These are phyloP conservation scores for Epiblema foenella DNA, from an alignment of 2,888 invertebrate species.

Conservation along the genomic window DNA sequence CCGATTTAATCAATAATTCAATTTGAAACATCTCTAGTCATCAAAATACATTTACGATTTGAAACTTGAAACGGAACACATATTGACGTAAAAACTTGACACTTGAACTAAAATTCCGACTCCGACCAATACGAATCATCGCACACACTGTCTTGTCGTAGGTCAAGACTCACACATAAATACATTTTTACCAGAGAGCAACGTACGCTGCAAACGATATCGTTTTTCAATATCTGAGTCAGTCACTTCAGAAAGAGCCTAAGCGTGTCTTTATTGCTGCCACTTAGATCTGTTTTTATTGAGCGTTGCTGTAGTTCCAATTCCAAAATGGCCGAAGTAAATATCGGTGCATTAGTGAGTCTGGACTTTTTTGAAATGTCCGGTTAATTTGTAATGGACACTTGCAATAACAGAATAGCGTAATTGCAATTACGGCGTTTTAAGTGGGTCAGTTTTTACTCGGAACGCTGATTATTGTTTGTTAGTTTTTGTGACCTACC, in stretches of 20 bases:
- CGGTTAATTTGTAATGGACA: constrained; percentile 26
- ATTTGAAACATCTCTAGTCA: background rate
- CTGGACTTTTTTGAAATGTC: constrained; percentile 3
- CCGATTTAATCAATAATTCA: background rate
- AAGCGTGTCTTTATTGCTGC: background rate
- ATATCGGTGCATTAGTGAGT: background rate
- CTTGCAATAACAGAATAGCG: constrained; percentile 27
- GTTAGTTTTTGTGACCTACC: constrained; percentile 39
- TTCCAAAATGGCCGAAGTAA: background rate
- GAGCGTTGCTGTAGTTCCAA: no score
- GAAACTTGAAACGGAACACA: constrained; percentile 3
- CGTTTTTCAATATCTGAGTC: constrained; percentile 61
- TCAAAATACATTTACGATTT: background rate
- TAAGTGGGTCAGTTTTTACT: constrained; percentile 38
- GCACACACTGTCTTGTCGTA: constrained; percentile 61
- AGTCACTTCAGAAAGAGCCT: constrained; percentile 11
- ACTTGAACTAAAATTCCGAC: constrained; percentile 29
- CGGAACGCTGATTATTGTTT: constrained; percentile 40
- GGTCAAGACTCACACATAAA: constrained; percentile 58
- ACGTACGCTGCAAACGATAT: constrained; percentile 67
- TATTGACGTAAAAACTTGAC: constrained; percentile 21
- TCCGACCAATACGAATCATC: constrained; percentile 18
- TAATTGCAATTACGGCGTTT: constrained; percentile 27
- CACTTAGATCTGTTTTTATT: background rate
- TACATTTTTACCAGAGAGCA: constrained; percentile 62